Base-by-base conservation (phyloP, 2,888 invertebrate genomes). In the Coleophora flavipennella region DNA sequence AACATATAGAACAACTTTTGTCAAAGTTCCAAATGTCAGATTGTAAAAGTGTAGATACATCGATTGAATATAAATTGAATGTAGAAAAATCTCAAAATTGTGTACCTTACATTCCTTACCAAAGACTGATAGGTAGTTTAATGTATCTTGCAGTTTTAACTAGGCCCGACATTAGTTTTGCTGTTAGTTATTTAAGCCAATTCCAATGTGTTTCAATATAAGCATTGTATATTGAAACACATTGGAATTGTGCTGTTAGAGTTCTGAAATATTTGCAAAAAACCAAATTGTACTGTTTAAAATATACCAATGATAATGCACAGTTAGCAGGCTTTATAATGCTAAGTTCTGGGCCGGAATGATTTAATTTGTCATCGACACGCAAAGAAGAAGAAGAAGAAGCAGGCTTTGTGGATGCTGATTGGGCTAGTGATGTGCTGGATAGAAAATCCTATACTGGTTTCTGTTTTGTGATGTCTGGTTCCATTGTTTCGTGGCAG, bases 361-460 rank as follows among this genome's bases (percentile, higher is more conserved):
- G n/a, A n/a, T n/a, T n/a, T n/a, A n/a, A n/a, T n/a, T n/a, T n/a
- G n/a, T n/a, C n/a, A n/a, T n/a, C n/a, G n/a, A n/a, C n/a, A n/a
- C n/a, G n/a, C n/a, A n/a, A n/a, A n/a, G n/a, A n/a, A n/a, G n/a
- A n/a, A n/a, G n/a, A n/a, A n/a, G 8, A 41, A 4, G 3, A 44
- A 4, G 9, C 8, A 10, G 47, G 47, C 3, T 43, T 13, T 40
- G 44, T 41, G 4, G 45, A 47, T 36, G 31, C 33, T 26, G 40
- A 43, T n/a, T 43, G 43, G 42, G 49, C 41, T 36, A 36, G 31
- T 39, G 34, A 47, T 29, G 1, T 11, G 1, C 7, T 41, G 12
- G 44, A 49, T 12, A 40, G 45, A 13, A 39, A 35, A 2, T 47
- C 44, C 1, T 45, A 44, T 36, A 44, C 43, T 10, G 44, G 49